A percentile compares a stretch with the other conserved stretches of the same genome.
Evolutionary conservation across 2,113 vertebrate species (phyloP).

Genomic region (Xiphophorus maculatus): DNA sequence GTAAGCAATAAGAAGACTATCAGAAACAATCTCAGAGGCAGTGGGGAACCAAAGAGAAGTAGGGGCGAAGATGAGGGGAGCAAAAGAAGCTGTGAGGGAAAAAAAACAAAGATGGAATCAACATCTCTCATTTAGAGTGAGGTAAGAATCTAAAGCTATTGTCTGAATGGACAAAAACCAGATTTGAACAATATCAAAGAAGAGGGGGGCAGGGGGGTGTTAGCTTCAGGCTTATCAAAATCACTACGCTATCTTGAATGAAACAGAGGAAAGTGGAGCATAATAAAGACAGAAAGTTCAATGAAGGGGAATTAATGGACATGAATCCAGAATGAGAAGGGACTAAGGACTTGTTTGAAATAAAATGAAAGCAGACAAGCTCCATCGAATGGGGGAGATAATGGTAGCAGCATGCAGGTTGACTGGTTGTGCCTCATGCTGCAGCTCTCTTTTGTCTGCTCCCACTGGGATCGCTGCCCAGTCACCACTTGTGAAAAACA

Average conservation of each 20-base stretch:
- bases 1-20: constrained; percentile 64
- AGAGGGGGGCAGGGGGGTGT: constrained; percentile 14
- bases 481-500: constrained; percentile 32
- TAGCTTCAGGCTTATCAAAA: constrained; percentile 25
- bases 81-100: constrained; percentile 45
- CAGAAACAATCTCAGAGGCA: constrained; percentile 49
- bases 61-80: not conserved
- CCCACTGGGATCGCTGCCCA: constrained; percentile 54
- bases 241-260: constrained; percentile 35
- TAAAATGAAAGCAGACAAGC: constrained; percentile 14
- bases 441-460: constrained; percentile 42
- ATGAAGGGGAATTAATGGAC: constrained; percentile 5
- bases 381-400: constrained; percentile 13
- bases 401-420: constrained; percentile 40
- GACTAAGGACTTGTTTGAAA: constrained; percentile 15
- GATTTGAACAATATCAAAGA: constrained; percentile 53
- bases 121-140: constrained; percentile 48
- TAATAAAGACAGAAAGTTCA: constrained; percentile 29
- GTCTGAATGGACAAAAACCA: constrained; percentile 69
- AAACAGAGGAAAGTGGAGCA: constrained; percentile 16
- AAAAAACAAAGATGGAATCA: constrained; percentile 64
- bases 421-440: constrained; percentile 44
- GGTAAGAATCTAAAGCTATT: constrained; percentile 61
- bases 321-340: not conserved
- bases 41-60: constrained; percentile 33